Base-by-base conservation (phyloP, 2,113 vertebrate genomes). In the Cottus gobio region DNA sequence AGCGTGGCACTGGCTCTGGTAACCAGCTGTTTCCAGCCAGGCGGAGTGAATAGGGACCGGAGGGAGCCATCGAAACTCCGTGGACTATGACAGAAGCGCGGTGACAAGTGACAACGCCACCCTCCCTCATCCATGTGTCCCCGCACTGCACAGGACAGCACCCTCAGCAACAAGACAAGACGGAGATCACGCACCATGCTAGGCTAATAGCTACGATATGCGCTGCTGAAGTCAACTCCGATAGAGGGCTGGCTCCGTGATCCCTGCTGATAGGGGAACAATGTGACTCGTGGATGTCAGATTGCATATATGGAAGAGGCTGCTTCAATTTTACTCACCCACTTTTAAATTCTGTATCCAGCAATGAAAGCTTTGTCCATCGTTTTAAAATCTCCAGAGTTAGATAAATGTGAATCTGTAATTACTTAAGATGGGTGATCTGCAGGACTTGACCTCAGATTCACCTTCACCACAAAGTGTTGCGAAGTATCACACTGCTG, bases 21-120 rank as follows among this genome's bases (percentile, higher is more conserved):
- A 83, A 92, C 90, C 90, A 91, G 89, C 83, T 90, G 84, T 89
- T 85, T 84, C 74, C 87, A 89, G 85, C 85, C 85, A 87, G 82
- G 75, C 82, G 28, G 82, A 91, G 82, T 92, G 91, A 90, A 91
- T 91, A 72, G 84, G 66, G 78, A 89, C 91, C 57, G 15, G 50
- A 86, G 91, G 90, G 85, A 80, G 70, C 80, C 71, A 83, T 15
- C 60, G 67, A 84, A 92, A 86, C 90, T 87, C 83, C 7, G 31
- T 39, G 68, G 82, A 90, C 75, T 73, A 18, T 90, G 89, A 92
- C 91, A 86, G 76, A 85, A 89, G 60, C 79, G 37, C 52, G 76
- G 83, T 91, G 92, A 91, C 91, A 91, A 88, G 88, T 84, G 90
- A 90, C 69, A 66, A 71, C 67, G 52, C 54, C 42, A 63, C 75